Evolutionary conservation across 2,113 vertebrate genomes (phyloP), one percentile per base, ranked within the genome.

Genomic region (Daphoenositta chrysoptera): DNA sequence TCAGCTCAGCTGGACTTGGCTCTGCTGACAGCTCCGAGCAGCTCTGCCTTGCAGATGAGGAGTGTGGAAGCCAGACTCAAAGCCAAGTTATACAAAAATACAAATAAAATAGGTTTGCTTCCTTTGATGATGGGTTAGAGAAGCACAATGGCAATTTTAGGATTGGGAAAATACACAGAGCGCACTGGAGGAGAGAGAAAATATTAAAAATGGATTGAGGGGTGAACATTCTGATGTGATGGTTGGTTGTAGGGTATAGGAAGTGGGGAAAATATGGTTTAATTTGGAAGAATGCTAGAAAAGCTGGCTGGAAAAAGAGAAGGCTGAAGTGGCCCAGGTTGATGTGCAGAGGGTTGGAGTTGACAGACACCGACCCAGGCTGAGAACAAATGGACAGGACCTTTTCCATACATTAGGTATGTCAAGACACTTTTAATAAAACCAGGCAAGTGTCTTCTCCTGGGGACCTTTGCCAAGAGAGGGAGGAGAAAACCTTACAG

Each of bases 1-100:
- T 1, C 57, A 50, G 87, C 96, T 87, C 97, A 95, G 94, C 89
- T 83, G 75, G 96, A 85, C 70, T 87, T 69, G 73, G 63, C 21
- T 47, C 64, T 93, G 65, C 53, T 96, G 96, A 90, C 94, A 96
- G 94, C 87, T 87, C 95, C 77, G 82, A 93, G 84, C 78, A 44
- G 76, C 37, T 89, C 70, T 94, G 89, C 58, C 76, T 68, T 83
- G 68, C 87, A 91, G 21, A 40, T 26, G 9, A 33, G 35, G 87
- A 48, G 31, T 7, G 15, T 64, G 64, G 26, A 39, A 82, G 72
- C 61, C 77, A 77, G 27, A 17, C 60, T 78, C 63, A 73, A 77
- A 92, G 87, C 54, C 1, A 3, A 81, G 64, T 60, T 77, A 30
- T 7, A 77, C 72, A 93, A 77, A 94, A 94, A 56, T 11, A 82